A percentile compares a stretch with the other conserved stretches of the same genome.
Evolutionary conservation across 2,888 invertebrate genomes (phyloP).

Genomic region (Lithophane semibrunnea): DNA sequence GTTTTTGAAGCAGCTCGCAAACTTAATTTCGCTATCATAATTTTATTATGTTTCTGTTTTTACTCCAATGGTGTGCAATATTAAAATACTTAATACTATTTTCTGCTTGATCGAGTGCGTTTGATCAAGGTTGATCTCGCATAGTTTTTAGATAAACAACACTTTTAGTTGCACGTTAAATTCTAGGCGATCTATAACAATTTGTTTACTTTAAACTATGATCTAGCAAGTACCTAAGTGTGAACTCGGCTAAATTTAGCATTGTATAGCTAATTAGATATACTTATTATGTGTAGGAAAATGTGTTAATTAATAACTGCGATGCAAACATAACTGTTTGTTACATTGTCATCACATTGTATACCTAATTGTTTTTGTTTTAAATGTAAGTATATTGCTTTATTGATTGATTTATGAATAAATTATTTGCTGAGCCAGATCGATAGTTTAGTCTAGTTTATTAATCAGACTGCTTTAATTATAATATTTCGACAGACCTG

Average conservation of each 20-base stretch:
- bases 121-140: conserved; percentile 22
- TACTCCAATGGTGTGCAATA: neutral
- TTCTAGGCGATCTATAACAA: conserved; percentile 31
- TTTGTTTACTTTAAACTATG: conserved; percentile 39
- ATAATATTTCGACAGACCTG: conserved; percentile 16
- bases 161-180: conserved; percentile 16
- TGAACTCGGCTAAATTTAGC: conserved; percentile 24
- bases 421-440: neutral
- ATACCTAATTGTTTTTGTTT: conserved; percentile 5
- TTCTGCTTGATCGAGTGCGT: conserved; percentile 35
- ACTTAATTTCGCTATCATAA: neutral
- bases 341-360: conserved; percentile 14
- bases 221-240: conserved; percentile 9
- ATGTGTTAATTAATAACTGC: conserved; percentile 28
- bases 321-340: conserved; percentile 20
- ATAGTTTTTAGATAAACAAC: conserved; percentile 44
- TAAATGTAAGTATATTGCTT: neutral
- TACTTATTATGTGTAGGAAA: conserved; percentile 35
- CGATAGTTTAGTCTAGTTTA: neutral
- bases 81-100: conserved; percentile 24
- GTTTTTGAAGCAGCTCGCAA: neutral
- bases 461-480: neutral
- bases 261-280: conserved; percentile 14
- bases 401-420: neutral
- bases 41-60: neutral